Percentiles rank a stretch among this genome's conserved stretches.
phyloP scores from a whole-genome alignment of 1,140 invertebrate genomes.

The Trichonephila clavata region DNA sequence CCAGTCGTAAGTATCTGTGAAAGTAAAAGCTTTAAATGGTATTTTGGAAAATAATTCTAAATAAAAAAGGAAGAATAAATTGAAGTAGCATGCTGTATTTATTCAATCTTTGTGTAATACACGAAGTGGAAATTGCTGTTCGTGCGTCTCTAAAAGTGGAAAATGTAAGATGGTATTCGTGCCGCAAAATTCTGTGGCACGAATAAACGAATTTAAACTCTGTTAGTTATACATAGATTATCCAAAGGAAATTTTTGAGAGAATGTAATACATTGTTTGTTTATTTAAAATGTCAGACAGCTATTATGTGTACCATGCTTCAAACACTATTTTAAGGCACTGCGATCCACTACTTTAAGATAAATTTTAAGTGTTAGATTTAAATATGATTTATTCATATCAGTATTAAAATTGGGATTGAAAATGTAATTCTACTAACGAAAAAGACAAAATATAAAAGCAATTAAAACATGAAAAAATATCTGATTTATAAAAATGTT shows the following conservation, averaged over 20 bases:
- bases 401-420: too few relatives aligned
- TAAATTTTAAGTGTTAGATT: not conserved
- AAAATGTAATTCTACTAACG: too few relatives aligned
- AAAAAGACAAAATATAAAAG: too few relatives aligned
- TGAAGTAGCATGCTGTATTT: not conserved
- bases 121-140: not conserved
- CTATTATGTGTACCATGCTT: not conserved
- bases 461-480: too few relatives aligned
- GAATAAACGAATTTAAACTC: not conserved
- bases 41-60: not conserved
- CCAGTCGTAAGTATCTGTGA: not conserved
- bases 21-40: not conserved
- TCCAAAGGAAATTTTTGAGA: not conserved
- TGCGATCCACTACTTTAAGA: not conserved
- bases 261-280: not conserved
- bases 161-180: not conserved
- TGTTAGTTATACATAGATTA: not conserved
- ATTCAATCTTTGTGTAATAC: slow-evolving; percentile 4
- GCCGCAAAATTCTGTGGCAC: not conserved
- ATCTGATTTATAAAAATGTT: too few relatives aligned
- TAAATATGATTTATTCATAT: too few relatives aligned
- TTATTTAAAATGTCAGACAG: not conserved
- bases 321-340: not conserved
- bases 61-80: not conserved
- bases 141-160: not conserved